phyloP scores from a whole-genome alignment of 2,113 vertebrate species.

The Alligator sinensis region DNA sequence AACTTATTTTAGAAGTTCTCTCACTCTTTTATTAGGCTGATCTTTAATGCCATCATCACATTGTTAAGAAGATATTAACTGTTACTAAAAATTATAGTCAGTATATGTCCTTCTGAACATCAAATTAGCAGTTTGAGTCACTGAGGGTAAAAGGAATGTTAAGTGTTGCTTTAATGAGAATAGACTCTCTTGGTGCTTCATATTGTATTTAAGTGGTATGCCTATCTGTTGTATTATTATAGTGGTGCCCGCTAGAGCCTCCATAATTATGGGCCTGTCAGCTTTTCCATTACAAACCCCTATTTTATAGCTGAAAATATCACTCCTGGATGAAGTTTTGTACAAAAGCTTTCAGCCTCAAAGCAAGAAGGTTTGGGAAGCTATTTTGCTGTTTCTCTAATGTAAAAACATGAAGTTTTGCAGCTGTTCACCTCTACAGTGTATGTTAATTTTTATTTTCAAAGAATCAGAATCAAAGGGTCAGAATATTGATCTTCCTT shows the following conservation, averaged over 20 bases:
- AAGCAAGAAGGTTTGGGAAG: constrained; percentile 45
- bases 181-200: constrained; percentile 57
- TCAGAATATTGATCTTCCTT: constrained; percentile 47
- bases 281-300: constrained; percentile 36
- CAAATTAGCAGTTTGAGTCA: constrained; percentile 15
- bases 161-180: constrained; percentile 58
- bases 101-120: constrained; percentile 2
- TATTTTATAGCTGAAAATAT: constrained; percentile 67
- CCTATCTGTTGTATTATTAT: constrained; percentile 65
- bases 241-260: constrained; percentile 64
- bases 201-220: constrained; percentile 5
- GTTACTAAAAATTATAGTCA: neutral
- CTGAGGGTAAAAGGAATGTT: constrained; percentile 52
- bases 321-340: constrained; percentile 65
- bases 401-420: constrained; percentile 36
- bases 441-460: neutral
- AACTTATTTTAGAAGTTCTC: neutral
- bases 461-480: neutral
- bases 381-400: constrained; percentile 24
- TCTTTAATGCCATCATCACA: neutral
- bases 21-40: neutral
- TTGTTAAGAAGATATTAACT: neutral
- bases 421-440: neutral
- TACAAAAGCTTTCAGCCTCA: constrained; percentile 48
- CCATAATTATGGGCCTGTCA: constrained; percentile 52